Base-by-base conservation (phyloP, 2,888 invertebrate genomes). In the Drosophila parthenogenetica region DNA sequence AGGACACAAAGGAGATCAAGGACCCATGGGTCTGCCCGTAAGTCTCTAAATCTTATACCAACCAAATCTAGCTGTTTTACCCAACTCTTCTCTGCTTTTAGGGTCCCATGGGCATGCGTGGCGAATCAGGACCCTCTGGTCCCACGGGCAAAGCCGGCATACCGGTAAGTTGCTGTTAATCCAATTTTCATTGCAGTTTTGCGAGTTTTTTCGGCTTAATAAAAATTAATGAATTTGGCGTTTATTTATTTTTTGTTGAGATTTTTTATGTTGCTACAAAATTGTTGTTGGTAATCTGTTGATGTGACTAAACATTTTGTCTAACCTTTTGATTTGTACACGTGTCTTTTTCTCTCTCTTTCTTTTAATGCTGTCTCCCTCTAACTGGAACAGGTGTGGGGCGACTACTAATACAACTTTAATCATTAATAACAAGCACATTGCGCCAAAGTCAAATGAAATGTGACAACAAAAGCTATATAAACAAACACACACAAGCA, bases 11-110 rank as follows among this genome's bases (percentile, higher is more conserved):
- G 92, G 92, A 45, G 92, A 92, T 84, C 91, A 91, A 72, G 98
- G 98, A 82, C 98, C 98, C 60, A 98, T 98, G 97, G 98, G 98
- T 89, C 93, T 98, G 90, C 98, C 98, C 92, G 98, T 98, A 94
- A 95, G 96, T 96, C 7, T 1, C 29, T 8, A 1, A 29, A 13
- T 7, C 40, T 29, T 5, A 19, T 1, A 1, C 0, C 7, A 2
- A 1, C 0, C n/a, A 4, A 10, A 14, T 25, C 3, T 39, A 14
- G n/a, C 11, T 35, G 1, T 7, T n/a, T 43, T n/a, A 8, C 16
- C 29, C 0, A 40, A 17, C n/a, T n/a, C 14, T 35, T 10, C 10
- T 5, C 45, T 63, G 35, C 19, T 63, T 79, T 65, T 67, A 92
- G 92, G 92, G 92, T 81, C 92, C 92, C 50, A 92, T 92, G 92